Evolutionary conservation across 2,797 vertebrate genomes (phyloP).

Genomic region (Notoglanidium macrostoma): DNA sequence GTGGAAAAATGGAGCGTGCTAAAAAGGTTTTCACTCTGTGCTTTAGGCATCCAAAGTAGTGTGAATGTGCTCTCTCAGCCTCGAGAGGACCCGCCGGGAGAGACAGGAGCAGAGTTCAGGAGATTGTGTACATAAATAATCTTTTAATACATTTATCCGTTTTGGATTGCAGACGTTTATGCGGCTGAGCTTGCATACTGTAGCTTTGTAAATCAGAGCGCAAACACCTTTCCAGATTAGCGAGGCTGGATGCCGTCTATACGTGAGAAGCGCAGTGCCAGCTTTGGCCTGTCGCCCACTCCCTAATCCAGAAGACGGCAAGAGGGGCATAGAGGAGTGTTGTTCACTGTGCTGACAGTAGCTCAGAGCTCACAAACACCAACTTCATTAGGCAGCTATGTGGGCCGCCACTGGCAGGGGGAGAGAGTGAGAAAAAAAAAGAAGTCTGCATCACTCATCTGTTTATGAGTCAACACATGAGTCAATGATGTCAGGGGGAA

Average conservation of each 20-base stretch:
- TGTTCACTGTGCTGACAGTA: slow-evolving; percentile 64
- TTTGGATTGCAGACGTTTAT: slow-evolving; percentile 56
- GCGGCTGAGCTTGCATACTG: slow-evolving; percentile 52
- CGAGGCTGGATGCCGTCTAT: slow-evolving; percentile 33
- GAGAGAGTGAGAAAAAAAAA: slow-evolving; percentile 50
- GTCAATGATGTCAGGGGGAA: slow-evolving; percentile 63
- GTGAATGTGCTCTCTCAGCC: slow-evolving; percentile 58
- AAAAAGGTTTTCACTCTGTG: slow-evolving; percentile 51
- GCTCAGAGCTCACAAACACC: slow-evolving; percentile 59
- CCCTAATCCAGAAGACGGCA: slow-evolving; percentile 51
- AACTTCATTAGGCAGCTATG: slow-evolving; percentile 61
- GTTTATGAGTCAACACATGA: slow-evolving; percentile 62
- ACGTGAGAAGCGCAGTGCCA: slow-evolving; percentile 51
- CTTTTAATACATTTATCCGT: slow-evolving; percentile 60
- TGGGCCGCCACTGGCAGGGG: slow-evolving; percentile 51
- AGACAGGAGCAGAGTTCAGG: slow-evolving; percentile 28
- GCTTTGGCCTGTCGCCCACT: slow-evolving; percentile 56
- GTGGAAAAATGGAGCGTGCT: slow-evolving; percentile 56
- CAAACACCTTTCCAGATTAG: slow-evolving; percentile 56
- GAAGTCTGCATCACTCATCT: slow-evolving; percentile 65
- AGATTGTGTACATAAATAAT: slow-evolving; percentile 58
- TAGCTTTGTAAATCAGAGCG: slow-evolving; percentile 58
- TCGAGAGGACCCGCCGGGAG: slow-evolving; percentile 35
- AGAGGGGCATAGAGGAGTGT: slow-evolving; percentile 60
- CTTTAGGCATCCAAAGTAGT: slow-evolving; percentile 45